Conservation (phyloP, 2,113 vertebrate species). For the Cepphus grylle region DNA sequence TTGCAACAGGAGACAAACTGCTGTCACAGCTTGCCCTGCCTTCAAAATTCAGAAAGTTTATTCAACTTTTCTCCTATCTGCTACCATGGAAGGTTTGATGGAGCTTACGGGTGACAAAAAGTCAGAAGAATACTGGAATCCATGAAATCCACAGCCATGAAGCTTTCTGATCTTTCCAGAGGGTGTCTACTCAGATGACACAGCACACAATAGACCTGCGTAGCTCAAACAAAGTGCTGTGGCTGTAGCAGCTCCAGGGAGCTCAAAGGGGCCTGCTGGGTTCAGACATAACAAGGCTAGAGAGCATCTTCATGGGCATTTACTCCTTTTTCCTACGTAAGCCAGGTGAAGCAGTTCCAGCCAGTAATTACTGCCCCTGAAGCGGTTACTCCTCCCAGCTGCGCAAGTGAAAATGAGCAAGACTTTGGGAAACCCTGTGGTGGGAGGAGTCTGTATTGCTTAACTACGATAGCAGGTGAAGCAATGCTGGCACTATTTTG, state of each 20-base stretch:
- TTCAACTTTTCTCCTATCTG: background rate
- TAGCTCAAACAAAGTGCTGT: background rate
- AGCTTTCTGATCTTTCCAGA: background rate
- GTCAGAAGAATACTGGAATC: background rate
- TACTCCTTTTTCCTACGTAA: background rate
- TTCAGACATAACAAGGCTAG: background rate
- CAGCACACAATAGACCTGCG: background rate
- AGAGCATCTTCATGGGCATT: background rate
- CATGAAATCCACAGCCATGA: background rate
- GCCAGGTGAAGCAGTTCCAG: background rate
- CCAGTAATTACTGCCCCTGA: background rate
- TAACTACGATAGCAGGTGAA: background rate
- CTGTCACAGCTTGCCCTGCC: background rate
- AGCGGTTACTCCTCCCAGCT: background rate
- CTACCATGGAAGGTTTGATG: background rate
- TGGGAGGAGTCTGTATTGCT: background rate
- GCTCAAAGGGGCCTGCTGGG: background rate
- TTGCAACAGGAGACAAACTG: background rate
- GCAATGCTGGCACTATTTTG: background rate
- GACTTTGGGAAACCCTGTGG: fast-evolving
- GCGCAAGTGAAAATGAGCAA: background rate
- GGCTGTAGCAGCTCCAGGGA: background rate
- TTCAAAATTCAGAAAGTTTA: background rate
- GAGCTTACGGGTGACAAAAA: background rate
- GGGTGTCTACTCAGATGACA: background rate